These are phyloP conservation scores for Micronycteris hirsuta DNA, from an alignment of 2,113 vertebrate species.

Conservation along the genomic window DNA sequence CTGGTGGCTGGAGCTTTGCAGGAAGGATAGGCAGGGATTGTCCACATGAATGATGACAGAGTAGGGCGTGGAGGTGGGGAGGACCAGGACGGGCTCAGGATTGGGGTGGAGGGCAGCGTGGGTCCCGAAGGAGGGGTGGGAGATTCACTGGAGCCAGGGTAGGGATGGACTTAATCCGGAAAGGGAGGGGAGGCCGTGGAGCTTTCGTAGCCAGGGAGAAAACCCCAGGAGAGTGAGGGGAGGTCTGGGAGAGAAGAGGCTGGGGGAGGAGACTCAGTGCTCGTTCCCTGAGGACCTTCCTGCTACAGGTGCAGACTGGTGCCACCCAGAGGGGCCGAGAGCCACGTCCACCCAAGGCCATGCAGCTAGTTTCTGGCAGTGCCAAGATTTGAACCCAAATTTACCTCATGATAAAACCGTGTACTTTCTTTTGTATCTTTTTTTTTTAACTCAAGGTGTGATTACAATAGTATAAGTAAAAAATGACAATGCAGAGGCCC, in stretches of 20 bases:
- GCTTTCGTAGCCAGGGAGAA: neutral
- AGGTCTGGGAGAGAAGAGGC: neutral
- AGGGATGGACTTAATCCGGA: neutral
- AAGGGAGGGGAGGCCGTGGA: neutral
- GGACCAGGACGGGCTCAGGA: neutral
- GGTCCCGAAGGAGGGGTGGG: neutral
- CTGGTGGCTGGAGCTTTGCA: neutral
- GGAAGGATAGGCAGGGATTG: neutral
- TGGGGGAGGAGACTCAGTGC: neutral
- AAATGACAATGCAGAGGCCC: neutral
- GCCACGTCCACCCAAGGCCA: too few species aligned
- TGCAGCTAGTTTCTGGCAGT: neutral
- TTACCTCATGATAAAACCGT: neutral
- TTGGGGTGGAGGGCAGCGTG: neutral
- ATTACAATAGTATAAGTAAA: neutral
- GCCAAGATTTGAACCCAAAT: neutral
- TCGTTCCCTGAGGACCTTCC: neutral
- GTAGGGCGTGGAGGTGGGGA: neutral
- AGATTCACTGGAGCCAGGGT: neutral
- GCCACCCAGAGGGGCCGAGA: neutral
- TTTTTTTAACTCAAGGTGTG: neutral
- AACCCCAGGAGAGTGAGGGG: neutral
- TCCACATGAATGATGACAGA: neutral
- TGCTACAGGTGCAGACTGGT: neutral
- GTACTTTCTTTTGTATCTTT: neutral